Evolutionary conservation across 2,888 invertebrate genomes (phyloP), one percentile per base, ranked within the genome.

Genomic region (Habrosyne pyritoides): DNA sequence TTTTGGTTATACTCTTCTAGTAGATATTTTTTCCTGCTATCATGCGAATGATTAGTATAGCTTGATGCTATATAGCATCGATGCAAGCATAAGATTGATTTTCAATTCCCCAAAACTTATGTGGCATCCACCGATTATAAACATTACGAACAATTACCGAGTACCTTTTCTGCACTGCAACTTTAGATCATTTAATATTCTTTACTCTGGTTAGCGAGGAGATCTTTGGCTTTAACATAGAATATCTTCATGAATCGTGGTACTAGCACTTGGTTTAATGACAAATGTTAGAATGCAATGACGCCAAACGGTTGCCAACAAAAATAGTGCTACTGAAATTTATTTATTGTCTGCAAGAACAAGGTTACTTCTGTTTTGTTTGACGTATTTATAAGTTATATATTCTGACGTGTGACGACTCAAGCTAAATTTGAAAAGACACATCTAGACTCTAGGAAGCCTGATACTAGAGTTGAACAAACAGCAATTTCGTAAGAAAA

Each of bases 311-410:
- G 46, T 21, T 54, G 52, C 47, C 52, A 55, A 57, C 59, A 57
- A 71, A 73, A 71, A 72, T 64, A 67, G 59, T 53, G 53, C n/a
- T 53, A 53, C 59, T 55, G 57, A 54, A 63, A 67, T 60, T 59
- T 71, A 73, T 73, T 69, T 65, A 65, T 48, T 55, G 66, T 61
- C 65, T 48, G 46, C 56, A 53, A 18, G 53, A 57, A 63, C 63
- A 56, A 53, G 42, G 63, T 66, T 73, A 73, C 69, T 74, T 71
- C 53, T 66, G 69, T 66, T 53, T 53, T 55, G 56, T 59, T 60
- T 54, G 59, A 61, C 63, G n/a, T n/a, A n/a, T 59, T 66, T 69
- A 28, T 30, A 8, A 42, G 18, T n/a, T 18, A 2, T 18, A 18
- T 2, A 42, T 18, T 18, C 5, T 42, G 33, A 33, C 12, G 10